Percentiles rank a stretch among this genome's conserved stretches.
These are phyloP conservation scores for Pecten maximus DNA, from an alignment of 2,888 invertebrate genomes.

Conservation along the genomic window DNA sequence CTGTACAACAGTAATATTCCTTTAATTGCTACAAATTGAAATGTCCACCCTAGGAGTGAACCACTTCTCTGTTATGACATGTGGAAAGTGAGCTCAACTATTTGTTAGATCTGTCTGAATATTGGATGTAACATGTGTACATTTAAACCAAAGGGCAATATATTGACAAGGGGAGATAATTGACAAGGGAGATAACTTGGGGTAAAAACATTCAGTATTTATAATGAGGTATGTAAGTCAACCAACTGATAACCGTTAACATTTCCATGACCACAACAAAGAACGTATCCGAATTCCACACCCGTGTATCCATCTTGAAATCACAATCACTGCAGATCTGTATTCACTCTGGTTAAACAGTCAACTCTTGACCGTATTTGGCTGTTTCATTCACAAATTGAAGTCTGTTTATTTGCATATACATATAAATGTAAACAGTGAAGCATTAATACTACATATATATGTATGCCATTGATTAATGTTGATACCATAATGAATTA, in stretches of 20 bases:
- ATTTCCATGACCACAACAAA: not conserved
- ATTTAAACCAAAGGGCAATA: not conserved
- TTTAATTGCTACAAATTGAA: too few relatives aligned
- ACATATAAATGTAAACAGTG: not conserved
- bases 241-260: not conserved
- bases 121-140: not conserved
- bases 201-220: not conserved
- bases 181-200: not conserved
- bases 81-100: too few relatives aligned
- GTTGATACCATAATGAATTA: not conserved
- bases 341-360: not conserved
- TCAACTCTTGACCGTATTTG: not conserved
- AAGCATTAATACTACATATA: not conserved
- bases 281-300: not conserved
- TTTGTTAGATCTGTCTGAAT: not conserved
- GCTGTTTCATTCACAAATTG: not conserved
- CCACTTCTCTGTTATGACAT: too few relatives aligned
- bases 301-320: not conserved
- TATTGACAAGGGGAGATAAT: not conserved
- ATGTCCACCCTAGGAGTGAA: too few relatives aligned
- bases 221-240: constrained; percentile 9
- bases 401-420: constrained; percentile 11
- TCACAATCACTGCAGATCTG: not conserved
- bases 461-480: constrained; percentile 6
- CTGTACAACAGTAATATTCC: too few relatives aligned